phyloP scores from a whole-genome alignment of 1,140 invertebrate genomes.

The Scaptomyza pallida region DNA sequence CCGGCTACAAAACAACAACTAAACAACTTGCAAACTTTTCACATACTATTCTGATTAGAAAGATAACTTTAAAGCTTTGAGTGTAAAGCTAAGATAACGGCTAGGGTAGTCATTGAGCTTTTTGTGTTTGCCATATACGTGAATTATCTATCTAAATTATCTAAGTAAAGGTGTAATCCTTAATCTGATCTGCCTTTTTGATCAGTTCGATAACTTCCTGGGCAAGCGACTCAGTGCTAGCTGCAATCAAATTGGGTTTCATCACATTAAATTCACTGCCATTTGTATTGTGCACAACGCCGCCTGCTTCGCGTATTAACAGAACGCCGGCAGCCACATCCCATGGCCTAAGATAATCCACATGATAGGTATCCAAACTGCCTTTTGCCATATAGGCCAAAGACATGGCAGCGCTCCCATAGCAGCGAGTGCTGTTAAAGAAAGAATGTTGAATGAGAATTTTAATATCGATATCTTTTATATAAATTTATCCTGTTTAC shows the following conservation, averaged over 20 bases:
- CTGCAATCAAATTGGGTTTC: slow-evolving; percentile 87
- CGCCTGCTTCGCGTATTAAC: slow-evolving; percentile 91
- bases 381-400: slow-evolving; percentile 90
- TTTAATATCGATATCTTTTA: neutral
- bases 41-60: slow-evolving; percentile 5
- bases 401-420: slow-evolving; percentile 90
- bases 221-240: slow-evolving; percentile 86
- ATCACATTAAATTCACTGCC: slow-evolving; percentile 88
- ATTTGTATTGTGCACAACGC: slow-evolving; percentile 87
- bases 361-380: slow-evolving; percentile 88
- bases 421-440: slow-evolving; percentile 86
- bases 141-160: no score
- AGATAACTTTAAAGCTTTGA: slow-evolving; percentile 9
- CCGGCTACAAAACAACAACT: slow-evolving; percentile 4
- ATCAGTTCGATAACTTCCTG: slow-evolving; percentile 85
- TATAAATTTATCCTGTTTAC: slow-evolving; percentile 43
- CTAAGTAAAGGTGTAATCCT: slow-evolving; percentile 49
- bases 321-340: slow-evolving; percentile 89
- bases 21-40: slow-evolving; percentile 9
- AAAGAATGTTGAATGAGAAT: neutral
- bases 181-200: slow-evolving; percentile 78
- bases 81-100: slow-evolving; percentile 10
- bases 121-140: slow-evolving; percentile 9
- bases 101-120: slow-evolving; percentile 7
- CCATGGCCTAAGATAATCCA: slow-evolving; percentile 89